A percentile compares a stretch with the other conserved stretches of the same genome.
Conservation (phyloP, 2,113 vertebrate genomes). For the Corydoras maculifer region DNA sequence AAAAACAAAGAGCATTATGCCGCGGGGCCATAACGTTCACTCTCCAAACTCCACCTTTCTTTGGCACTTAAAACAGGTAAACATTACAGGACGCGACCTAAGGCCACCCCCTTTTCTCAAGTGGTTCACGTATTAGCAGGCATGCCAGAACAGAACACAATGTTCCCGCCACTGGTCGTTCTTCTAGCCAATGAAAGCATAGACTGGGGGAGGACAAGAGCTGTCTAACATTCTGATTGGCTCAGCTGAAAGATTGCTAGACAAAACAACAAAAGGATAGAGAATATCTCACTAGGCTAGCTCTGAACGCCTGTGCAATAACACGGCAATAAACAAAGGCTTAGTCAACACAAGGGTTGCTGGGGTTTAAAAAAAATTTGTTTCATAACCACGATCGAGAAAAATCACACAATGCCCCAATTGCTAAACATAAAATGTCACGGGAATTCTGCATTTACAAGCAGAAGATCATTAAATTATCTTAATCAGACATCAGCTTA, state of each 20-base stretch:
- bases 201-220: conserved; percentile 48
- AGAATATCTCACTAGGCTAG: too few relatives aligned
- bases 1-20: conserved; percentile 14
- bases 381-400: too few relatives aligned
- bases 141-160: conserved; percentile 63
- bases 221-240: conserved; percentile 51
- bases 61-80: conserved; percentile 38
- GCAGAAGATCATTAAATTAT: too few relatives aligned
- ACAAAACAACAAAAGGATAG: too few relatives aligned
- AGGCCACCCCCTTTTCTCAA: conserved; percentile 40
- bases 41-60: conserved; percentile 31
- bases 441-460: too few relatives aligned
- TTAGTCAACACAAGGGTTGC: too few relatives aligned
- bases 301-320: too few relatives aligned
- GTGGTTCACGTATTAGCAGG: conserved; percentile 62
- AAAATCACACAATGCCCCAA: too few relatives aligned
- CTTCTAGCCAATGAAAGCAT: conserved; percentile 45
- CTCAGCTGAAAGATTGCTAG: conserved; percentile 3
- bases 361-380: too few relatives aligned
- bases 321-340: too few relatives aligned
- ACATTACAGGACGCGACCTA: conserved; percentile 56
- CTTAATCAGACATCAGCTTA: too few relatives aligned
- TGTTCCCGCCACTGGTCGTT: conserved; percentile 57
- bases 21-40: conserved; percentile 29
- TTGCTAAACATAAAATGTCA: too few relatives aligned